These are phyloP conservation scores for Siphlonurus alternatus DNA, from an alignment of 2,888 invertebrate species.

Conservation along the genomic window DNA sequence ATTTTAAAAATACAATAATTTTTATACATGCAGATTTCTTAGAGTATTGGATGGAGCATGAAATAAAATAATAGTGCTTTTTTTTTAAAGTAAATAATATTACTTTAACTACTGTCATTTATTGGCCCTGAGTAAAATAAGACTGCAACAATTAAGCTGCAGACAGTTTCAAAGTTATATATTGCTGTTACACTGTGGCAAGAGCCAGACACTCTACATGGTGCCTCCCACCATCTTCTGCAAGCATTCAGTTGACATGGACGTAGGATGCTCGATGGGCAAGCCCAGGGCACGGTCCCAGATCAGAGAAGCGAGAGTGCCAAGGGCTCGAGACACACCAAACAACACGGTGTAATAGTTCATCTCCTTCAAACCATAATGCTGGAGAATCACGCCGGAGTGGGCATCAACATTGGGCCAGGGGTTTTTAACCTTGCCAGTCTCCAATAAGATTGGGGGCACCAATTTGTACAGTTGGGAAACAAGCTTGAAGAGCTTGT, in stretches of 20 bases:
- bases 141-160: no score
- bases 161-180: no score
- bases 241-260: constrained; percentile 57
- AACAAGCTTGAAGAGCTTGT: constrained; percentile 38
- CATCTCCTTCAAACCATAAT: constrained; percentile 84
- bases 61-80: no score
- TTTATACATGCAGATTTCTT: no score
- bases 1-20: no score
- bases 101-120: no score
- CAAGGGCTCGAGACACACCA: constrained; percentile 76
- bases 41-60: no score
- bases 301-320: constrained; percentile 63
- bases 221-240: constrained; percentile 20
- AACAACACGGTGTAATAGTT: constrained; percentile 87
- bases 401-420: constrained; percentile 51
- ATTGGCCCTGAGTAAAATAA: no score
- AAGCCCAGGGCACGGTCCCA: constrained; percentile 77
- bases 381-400: constrained; percentile 43
- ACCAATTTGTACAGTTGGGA: constrained; percentile 39
- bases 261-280: constrained; percentile 76
- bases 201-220: no score
- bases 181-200: no score
- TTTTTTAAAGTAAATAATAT: no score
- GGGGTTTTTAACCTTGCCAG: constrained; percentile 44
- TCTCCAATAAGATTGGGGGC: constrained; percentile 39